Base-by-base conservation (phyloP, 2,888 invertebrate genomes). In the Drosophila austrosaltans region DNA sequence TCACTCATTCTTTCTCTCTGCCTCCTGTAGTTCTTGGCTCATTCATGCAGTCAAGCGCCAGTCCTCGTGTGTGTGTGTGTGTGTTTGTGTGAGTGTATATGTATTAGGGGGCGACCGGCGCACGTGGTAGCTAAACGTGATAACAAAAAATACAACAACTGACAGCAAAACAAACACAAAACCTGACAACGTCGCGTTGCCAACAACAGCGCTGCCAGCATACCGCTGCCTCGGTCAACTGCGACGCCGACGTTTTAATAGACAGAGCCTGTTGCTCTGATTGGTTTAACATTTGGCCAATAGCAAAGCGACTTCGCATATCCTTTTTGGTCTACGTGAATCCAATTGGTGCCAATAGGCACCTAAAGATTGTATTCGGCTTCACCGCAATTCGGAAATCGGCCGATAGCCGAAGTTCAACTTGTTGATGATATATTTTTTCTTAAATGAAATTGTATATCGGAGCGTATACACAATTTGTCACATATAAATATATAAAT, bases 51-150 rank as follows among this genome's bases (percentile, higher is more conserved):
- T 57, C 30, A 65, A 68, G 65, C 68, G 68, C 68, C 68, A 65
- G 20, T n/a, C 54, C 22, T 12, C 22, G n/a, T 28, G 36, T 62
- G 36, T 58, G 8, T 36, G 30, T 40, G 25, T 48, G 40, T 62
- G 8, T n/a, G 48, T 61, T 61, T 64, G 53, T 61, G 63, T 59
- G 30, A 60, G 28, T 68, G 56, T 53, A 62, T 62, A 30, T 68
- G 58, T 53, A 63, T 69, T 69, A 66, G 67, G 25, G 28, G 42
- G 71, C 73, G 76, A 66, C 78, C 78, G 82, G 85, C 85, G 91
- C 91, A 91, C 91, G 91, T 91, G 91, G 91, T 89, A 81, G 78
- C 76, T 79, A 91, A 91, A 91, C 92, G 91, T 91, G 91, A 91
- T 91, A 90, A 82, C 77, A 79, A 89, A 90, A 89, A 84, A 82